A percentile compares a stretch with the other conserved stretches of the same genome.
Conservation (phyloP, 2,113 vertebrate species). For the Poicephalus gulielmi region DNA sequence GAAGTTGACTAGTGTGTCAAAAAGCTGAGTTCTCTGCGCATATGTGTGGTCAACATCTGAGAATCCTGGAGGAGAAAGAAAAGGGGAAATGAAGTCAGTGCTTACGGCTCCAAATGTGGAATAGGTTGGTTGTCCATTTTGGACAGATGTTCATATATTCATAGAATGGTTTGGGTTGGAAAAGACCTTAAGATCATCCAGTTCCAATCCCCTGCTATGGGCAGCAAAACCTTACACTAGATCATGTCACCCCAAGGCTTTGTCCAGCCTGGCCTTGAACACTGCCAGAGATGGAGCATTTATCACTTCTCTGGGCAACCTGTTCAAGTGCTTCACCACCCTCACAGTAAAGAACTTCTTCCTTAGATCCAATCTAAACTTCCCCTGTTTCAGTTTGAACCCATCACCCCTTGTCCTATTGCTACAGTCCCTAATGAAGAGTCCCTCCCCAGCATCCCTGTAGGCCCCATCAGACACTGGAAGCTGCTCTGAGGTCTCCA, state of each 20-base stretch:
- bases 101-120: background rate
- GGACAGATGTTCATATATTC: background rate
- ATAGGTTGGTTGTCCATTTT: background rate
- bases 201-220: background rate
- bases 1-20: constrained; percentile 97
- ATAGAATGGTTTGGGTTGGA: background rate
- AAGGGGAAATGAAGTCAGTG: background rate
- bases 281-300: background rate
- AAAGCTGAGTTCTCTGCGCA: constrained; percentile 96
- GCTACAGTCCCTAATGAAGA: background rate
- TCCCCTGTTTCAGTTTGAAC: background rate
- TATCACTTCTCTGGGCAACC: background rate
- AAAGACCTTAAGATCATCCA: background rate
- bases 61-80: constrained; percentile 81
- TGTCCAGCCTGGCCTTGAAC: background rate
- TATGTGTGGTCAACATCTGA: constrained; percentile 97
- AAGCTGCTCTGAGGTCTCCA: background rate
- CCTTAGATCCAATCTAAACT: background rate
- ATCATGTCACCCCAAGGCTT: background rate
- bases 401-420: background rate
- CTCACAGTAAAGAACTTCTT: background rate
- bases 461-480: background rate
- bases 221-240: background rate
- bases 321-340: background rate
- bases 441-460: background rate